Base-by-base conservation (phyloP, 1,140 invertebrate genomes). In the Eubasilissa regina region DNA sequence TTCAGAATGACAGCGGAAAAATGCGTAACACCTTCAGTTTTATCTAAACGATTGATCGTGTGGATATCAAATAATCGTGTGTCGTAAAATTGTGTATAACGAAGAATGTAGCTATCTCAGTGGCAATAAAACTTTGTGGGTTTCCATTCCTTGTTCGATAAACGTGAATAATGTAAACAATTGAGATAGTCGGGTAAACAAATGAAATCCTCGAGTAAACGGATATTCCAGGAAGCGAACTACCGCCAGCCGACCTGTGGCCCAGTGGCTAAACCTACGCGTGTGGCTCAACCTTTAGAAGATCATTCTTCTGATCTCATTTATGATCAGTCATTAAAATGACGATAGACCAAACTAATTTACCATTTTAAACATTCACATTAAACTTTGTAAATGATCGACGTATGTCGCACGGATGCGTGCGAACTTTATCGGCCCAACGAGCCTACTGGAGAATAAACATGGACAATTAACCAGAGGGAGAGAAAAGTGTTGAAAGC, bases 61-160 rank as follows among this genome's bases (percentile, higher is more conserved):
- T 35, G 25, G 6, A 35, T 3, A 35, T 1, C 25, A 1, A 35
- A 35, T 35, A 35, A 35, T 6, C 6, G 25, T 35, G 1, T 6
- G 25, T 35, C 25, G 25, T 35, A 35, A 35, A 35, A 35, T 35
- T 1, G 25, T 6, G 25, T 35, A 35, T 35, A 35, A 1, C 25
- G 25, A 3, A 6, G 25, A 35, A 35, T 35, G 25, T 35, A 35
- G 25, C 1, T 35, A 35, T 35, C 25, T 1, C 1, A 1, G 25
- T 25, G 35, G 35, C 35, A 43, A n/a, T 25, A 44, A 64, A 64
- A 25, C 35, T 64, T 64, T 19, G 60, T n/a, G 25, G 21, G 35
- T 64, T 68, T 68, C 47, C 25, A 68, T 68, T 62, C 44, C 44
- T 13, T 68, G 64, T 68, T 68, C 64, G 60, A 68, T 47, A 47